A percentile compares a stretch with the other conserved stretches of the same genome.
phyloP scores from a whole-genome alignment of 2,888 invertebrate species.

The Pseudococcus viburni region DNA sequence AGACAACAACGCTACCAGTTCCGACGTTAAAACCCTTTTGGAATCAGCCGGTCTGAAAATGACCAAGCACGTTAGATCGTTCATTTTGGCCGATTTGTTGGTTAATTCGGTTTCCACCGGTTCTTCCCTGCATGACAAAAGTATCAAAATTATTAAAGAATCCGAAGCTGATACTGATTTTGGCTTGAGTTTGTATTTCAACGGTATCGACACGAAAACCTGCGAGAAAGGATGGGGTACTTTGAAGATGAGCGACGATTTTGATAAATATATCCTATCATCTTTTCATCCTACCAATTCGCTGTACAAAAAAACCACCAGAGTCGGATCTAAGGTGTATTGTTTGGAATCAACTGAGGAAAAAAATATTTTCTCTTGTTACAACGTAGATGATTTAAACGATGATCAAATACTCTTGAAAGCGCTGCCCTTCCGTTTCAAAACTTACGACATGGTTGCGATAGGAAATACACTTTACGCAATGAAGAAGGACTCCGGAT shows the following conservation, averaged over 20 bases:
- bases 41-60: neutral
- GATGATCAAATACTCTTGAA: neutral
- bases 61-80: neutral
- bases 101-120: neutral
- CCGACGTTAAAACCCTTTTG: neutral
- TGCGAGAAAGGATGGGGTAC: constrained; percentile 5
- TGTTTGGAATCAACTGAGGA: neutral
- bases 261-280: neutral
- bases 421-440: neutral
- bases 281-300: neutral
- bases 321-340: neutral
- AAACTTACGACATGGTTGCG: neutral
- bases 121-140: neutral
- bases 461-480: neutral
- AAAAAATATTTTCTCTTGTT: neutral
- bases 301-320: neutral
- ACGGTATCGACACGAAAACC: neutral
- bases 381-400: neutral
- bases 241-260: neutral
- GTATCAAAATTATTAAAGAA: neutral
- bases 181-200: neutral
- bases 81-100: neutral
- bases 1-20: neutral
- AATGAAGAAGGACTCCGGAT: neutral
- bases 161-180: neutral